These are phyloP conservation scores for Mechanitis messenoides DNA, from an alignment of 2,888 invertebrate genomes.

Conservation along the genomic window DNA sequence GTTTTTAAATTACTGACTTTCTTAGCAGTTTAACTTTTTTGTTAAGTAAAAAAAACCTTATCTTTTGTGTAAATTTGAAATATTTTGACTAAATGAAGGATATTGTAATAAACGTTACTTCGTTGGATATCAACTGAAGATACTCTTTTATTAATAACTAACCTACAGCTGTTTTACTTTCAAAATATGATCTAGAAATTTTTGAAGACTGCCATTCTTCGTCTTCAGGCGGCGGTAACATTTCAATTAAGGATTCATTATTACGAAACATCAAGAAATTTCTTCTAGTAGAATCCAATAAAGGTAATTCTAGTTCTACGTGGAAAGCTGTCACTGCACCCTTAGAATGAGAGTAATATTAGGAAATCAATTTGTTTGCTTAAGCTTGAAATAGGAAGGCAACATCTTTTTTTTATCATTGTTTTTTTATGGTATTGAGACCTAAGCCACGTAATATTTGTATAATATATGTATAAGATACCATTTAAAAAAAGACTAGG, in stretches of 20 bases:
- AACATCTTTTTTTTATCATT: no score
- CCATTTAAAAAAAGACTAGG: no score
- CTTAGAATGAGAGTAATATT: slow-evolving; percentile 32
- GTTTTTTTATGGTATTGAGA: no score
- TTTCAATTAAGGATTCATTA: slow-evolving; percentile 53
- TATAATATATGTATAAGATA: no score
- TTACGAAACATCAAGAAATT: slow-evolving; percentile 56
- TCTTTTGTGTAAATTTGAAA: no score
- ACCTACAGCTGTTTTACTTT: slow-evolving; percentile 40
- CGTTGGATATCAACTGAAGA: neutral
- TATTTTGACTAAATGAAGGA: no score
- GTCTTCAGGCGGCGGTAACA: slow-evolving; percentile 56
- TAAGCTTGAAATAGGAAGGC: neutral
- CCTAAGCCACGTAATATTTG: no score
- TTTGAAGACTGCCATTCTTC: slow-evolving; percentile 38
- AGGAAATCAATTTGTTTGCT: neutral
- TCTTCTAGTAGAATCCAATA: slow-evolving; percentile 66
- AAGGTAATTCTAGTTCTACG: slow-evolving; percentile 72
- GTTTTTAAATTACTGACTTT: no score
- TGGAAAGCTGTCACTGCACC: slow-evolving; percentile 63
- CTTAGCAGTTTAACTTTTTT: no score
- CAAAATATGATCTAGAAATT: slow-evolving; percentile 27
- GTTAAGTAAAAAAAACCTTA: no score
- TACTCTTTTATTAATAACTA: slow-evolving; percentile 12
- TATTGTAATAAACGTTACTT: no score